Percentiles rank a stretch among this genome's conserved stretches.
Evolutionary conservation across 2,113 vertebrate genomes (phyloP).

Genomic region (Ictidomys tridecemlineatus): DNA sequence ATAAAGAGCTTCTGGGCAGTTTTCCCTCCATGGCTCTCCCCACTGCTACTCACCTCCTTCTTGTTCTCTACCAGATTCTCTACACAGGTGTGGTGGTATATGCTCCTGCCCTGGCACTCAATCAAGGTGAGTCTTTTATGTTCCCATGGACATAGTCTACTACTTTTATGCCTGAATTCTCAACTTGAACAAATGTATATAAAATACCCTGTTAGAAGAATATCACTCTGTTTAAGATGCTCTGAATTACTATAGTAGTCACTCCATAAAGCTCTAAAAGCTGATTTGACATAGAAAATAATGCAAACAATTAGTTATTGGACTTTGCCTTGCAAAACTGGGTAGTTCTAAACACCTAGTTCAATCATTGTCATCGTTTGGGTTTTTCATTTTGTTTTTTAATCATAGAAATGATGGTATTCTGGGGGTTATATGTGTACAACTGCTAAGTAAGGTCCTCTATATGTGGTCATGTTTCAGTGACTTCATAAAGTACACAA

Average conservation of each 20-base stretch:
- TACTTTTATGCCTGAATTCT: not conserved
- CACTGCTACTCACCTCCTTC: not conserved
- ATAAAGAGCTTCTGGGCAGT: not conserved
- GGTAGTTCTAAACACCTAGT: not conserved
- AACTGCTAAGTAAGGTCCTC: not conserved
- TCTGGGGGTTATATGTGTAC: not conserved
- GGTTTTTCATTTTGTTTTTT: not conserved
- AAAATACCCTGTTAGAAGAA: too few species aligned
- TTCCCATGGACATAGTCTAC: not conserved
- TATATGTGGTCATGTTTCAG: not conserved
- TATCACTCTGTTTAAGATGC: not conserved
- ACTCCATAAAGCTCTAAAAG: not conserved
- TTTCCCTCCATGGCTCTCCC: too few species aligned
- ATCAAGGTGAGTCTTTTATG: constrained; percentile 89
- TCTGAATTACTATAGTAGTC: not conserved
- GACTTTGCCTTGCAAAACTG: not conserved
- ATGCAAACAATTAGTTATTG: not conserved
- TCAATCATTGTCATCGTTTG: not conserved
- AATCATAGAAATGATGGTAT: not conserved
- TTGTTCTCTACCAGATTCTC: constrained; percentile 86
- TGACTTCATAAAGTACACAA: not conserved
- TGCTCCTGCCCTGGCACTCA: constrained; percentile 92
- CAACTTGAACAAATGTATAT: not conserved
- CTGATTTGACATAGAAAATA: not conserved
- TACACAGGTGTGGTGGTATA: constrained; percentile 93